Conservation (phyloP, 2,888 invertebrate genomes). For the Leptinotarsa juncta region DNA sequence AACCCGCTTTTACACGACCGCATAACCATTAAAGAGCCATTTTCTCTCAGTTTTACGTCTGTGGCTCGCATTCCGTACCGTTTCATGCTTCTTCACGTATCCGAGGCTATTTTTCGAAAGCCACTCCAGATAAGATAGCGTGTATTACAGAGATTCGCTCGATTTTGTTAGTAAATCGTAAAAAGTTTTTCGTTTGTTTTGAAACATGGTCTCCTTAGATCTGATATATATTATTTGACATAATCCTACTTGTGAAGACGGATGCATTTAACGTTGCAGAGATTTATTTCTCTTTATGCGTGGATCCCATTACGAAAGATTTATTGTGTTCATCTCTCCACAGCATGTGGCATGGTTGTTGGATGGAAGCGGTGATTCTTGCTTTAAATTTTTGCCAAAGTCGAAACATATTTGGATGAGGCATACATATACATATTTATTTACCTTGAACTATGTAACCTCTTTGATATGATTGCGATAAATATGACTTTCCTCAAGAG, state of each 20-base stretch:
- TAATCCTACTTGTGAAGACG: slow-evolving; percentile 16
- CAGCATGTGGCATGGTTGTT: not conserved
- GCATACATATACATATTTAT: no score
- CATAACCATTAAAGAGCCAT: slow-evolving; percentile 56
- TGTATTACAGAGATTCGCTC: not conserved
- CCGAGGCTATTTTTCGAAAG: slow-evolving; percentile 10
- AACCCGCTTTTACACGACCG: slow-evolving; percentile 51
- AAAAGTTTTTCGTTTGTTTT: slow-evolving; percentile 15
- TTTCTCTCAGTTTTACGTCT: slow-evolving; percentile 49
- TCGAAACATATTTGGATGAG: no score
- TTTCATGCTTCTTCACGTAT: slow-evolving; percentile 5
- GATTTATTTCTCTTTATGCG: slow-evolving; percentile 18
- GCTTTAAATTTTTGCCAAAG: no score
- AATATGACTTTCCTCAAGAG: no score
- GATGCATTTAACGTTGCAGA: not conserved
- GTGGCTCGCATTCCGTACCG: slow-evolving; percentile 30
- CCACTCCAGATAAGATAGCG: slow-evolving; percentile 29
- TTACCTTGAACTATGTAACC: no score
- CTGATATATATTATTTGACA: slow-evolving; percentile 15
- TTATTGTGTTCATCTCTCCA: not conserved
- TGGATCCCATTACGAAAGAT: not conserved
- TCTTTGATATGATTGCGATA: no score
- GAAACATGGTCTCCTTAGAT: slow-evolving; percentile 13
- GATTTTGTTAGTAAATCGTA: slow-evolving; percentile 4
- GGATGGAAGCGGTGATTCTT: not conserved